Conservation (phyloP, 2,888 invertebrate genomes). For the Myopa testacea region DNA sequence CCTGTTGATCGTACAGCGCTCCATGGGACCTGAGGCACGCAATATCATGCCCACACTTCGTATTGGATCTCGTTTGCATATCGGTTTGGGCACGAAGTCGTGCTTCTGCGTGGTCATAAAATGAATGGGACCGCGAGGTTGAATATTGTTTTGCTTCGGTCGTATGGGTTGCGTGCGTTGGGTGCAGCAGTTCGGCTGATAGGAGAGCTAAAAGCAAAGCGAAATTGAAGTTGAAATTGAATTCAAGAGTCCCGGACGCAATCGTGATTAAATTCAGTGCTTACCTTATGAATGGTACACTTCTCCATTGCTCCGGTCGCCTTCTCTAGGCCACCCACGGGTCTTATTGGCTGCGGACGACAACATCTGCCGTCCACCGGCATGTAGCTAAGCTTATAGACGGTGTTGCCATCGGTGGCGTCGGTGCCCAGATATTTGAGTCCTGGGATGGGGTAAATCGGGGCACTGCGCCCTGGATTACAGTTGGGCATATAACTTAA, state of each 20-base stretch:
- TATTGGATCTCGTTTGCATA: slow-evolving; percentile 61
- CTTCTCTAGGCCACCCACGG: slow-evolving; percentile 55
- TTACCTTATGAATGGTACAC: slow-evolving; percentile 64
- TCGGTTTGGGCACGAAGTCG: slow-evolving; percentile 77
- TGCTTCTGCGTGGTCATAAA: slow-evolving; percentile 79
- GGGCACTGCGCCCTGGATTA: slow-evolving; percentile 53
- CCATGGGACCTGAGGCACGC: slow-evolving; percentile 58
- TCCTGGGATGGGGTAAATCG: slow-evolving; percentile 54
- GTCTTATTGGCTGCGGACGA: slow-evolving; percentile 59
- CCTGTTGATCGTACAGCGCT: slow-evolving; percentile 64
- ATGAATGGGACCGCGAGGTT: slow-evolving; percentile 78
- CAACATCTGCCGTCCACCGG: slow-evolving; percentile 57
- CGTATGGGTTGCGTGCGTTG: slow-evolving; percentile 72
- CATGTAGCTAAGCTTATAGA: slow-evolving; percentile 64
- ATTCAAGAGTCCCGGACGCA: background rate
- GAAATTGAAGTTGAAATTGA: background rate
- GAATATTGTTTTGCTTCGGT: slow-evolving; percentile 73
- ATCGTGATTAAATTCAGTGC: background rate
- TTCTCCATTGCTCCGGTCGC: slow-evolving; percentile 60
- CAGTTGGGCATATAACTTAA: slow-evolving; percentile 66
- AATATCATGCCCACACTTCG: slow-evolving; percentile 57
- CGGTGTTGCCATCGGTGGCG: slow-evolving; percentile 57
- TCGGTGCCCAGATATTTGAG: slow-evolving; percentile 60
- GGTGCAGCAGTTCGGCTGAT: slow-evolving; percentile 71
- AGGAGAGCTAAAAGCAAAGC: slow-evolving; percentile 69